phyloP scores from a whole-genome alignment of 2,888 invertebrate genomes.

The Phyto melanocephala region DNA sequence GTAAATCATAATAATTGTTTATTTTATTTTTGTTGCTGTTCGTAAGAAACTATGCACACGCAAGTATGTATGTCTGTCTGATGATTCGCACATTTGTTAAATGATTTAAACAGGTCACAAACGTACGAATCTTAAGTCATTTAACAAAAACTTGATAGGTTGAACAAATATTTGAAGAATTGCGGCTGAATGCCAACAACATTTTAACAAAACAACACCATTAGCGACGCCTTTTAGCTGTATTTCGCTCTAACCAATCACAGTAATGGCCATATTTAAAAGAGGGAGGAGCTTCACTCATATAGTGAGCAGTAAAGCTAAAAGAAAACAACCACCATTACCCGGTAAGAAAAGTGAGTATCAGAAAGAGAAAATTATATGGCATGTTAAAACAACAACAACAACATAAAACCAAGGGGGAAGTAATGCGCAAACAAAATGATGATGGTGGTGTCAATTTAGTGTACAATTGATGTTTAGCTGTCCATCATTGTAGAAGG shows the following conservation, averaged over 20 bases:
- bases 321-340: not conserved
- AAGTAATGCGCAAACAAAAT: constrained; percentile 26
- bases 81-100: not conserved
- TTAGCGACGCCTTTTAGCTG: constrained; percentile 68
- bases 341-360: not conserved
- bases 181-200: constrained; percentile 25
- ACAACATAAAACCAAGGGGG: constrained; percentile 15
- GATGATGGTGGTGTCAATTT: constrained; percentile 48
- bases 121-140: constrained; percentile 13
- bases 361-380: constrained; percentile 9
- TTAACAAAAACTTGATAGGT: constrained; percentile 58
- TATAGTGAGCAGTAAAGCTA: constrained; percentile 18
- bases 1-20: constrained; percentile 49
- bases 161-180: constrained; percentile 15
- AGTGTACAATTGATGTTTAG: constrained; percentile 56
- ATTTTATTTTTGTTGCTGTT: not conserved
- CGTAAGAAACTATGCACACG: constrained; percentile 37
- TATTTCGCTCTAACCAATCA: constrained; percentile 69
- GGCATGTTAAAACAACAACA: not conserved
- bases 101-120: constrained; percentile 21
- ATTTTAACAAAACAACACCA: constrained; percentile 16
- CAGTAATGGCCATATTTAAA: constrained; percentile 75
- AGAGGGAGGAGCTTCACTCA: constrained; percentile 69
- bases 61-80: constrained; percentile 22
- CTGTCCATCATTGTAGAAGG: constrained; percentile 60